These are phyloP conservation scores for Polydrusus pterygomalis DNA, from an alignment of 2,888 invertebrate species.

Conservation along the genomic window DNA sequence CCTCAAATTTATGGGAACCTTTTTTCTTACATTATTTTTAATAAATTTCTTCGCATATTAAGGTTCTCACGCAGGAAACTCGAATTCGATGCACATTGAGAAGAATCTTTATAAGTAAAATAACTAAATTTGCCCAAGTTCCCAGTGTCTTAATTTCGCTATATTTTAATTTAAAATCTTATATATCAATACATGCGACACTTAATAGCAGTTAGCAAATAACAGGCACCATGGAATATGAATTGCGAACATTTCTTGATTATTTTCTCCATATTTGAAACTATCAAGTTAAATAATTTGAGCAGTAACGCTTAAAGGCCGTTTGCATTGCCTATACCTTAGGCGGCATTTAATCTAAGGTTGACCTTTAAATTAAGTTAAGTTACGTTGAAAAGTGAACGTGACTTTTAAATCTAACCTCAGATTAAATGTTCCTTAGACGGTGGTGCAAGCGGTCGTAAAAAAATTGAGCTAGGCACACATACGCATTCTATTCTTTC, in stretches of 20 bases:
- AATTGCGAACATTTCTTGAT: conserved; percentile 60
- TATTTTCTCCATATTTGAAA: background rate
- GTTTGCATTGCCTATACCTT: background rate
- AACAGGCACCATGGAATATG: conserved; percentile 70
- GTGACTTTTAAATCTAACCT: too few species aligned
- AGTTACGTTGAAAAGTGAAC: too few species aligned
- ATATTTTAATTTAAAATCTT: background rate
- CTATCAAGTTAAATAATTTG: conserved; percentile 5
- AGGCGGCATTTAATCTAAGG: too few species aligned
- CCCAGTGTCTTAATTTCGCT: conserved; percentile 1
- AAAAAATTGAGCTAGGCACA: conserved; percentile 43
- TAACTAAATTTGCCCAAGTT: background rate
- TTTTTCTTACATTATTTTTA: background rate
- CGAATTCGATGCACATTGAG: too few species aligned
- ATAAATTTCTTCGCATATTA: too few species aligned
- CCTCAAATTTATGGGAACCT: background rate
- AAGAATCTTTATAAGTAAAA: background rate
- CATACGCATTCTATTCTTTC: conserved; percentile 4
- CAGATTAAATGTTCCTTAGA: too few species aligned
- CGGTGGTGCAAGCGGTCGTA: too few species aligned
- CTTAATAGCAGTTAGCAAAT: conserved; percentile 26
- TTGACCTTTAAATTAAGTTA: too few species aligned
- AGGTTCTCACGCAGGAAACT: too few species aligned
- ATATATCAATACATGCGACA: background rate
- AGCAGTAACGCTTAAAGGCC: conserved; percentile 8